Evolutionary conservation across 2,888 invertebrate species (phyloP).

Genomic region (Campoplex nolae): DNA sequence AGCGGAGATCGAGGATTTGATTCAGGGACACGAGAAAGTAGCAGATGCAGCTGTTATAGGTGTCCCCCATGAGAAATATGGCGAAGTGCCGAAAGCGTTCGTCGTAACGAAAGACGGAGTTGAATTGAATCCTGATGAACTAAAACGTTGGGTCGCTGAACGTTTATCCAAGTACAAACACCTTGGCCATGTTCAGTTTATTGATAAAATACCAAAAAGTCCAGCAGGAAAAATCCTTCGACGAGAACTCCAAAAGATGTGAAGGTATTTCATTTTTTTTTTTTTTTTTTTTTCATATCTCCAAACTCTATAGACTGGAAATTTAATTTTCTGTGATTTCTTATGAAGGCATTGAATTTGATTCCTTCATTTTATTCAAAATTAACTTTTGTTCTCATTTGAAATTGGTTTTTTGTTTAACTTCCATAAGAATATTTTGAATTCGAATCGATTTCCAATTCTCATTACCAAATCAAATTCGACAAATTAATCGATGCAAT

Average conservation of each 20-base stretch:
- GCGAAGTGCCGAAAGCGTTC: conserved; percentile 91
- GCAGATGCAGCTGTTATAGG: conserved; percentile 93
- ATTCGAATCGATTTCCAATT: too few species aligned
- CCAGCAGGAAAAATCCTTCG: conserved; percentile 92
- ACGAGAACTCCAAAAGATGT: conserved; percentile 85
- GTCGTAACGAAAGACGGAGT: conserved; percentile 86
- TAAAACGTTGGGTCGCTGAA: conserved; percentile 87
- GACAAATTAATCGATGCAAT: too few species aligned
- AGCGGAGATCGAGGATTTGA: conserved; percentile 91
- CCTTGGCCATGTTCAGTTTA: conserved; percentile 89
- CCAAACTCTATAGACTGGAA: too few species aligned
- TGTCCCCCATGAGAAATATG: conserved; percentile 88
- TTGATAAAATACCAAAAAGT: conserved; percentile 91
- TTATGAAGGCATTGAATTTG: too few species aligned
- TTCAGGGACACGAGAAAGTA: conserved; percentile 89
- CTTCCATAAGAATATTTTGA: too few species aligned
- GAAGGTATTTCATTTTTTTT: conserved; percentile 14
- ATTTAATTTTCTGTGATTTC: too few species aligned
- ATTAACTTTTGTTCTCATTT: too few species aligned
- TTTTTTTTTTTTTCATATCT: background rate
- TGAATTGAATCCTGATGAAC: conserved; percentile 85
- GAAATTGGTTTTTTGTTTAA: too few species aligned
- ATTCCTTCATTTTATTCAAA: too few species aligned
- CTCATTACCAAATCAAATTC: too few species aligned
- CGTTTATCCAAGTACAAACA: conserved; percentile 91